Base-by-base conservation (phyloP, 2,888 invertebrate genomes). In the Notocelia uddmanniana region DNA sequence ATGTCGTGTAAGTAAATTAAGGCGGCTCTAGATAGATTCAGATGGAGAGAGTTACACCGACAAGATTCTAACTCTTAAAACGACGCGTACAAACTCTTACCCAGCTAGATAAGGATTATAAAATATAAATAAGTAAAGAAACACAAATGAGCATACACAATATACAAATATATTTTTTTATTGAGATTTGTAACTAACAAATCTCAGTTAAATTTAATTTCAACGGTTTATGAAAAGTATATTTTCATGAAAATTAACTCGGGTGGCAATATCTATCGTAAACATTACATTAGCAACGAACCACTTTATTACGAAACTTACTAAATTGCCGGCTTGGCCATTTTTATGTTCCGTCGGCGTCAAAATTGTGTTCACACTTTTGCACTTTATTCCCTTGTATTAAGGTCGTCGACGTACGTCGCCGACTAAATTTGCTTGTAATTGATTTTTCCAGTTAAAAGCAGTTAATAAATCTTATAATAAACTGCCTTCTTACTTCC, bases 361-460 rank as follows among this genome's bases (percentile, higher is more conserved):
- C 41, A 41, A 41, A 15, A 41, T 1, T 13, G 6, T 41, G 41
- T 15, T 5, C 15, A 41, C 41, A 5, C 3, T 41, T 41, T 41
- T 41, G 2, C 41, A 41, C 41, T 5, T 5, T 41, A 41, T 41
- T 5, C 41, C 15, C 5, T 41, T 41, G 41, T 15, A 41, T 6
- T 15, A 41, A 41, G 41, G 41, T 5, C 15, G 15, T 41, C 13
- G 13, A 41, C 15, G 13, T 37, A 13, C 15, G 13, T 41, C 3
- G 5, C 13, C 2, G 37, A 37, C 37, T 37, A 13, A 52, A 57
- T 34, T n/a, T 15, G 18, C 58, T 50, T 23, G 64, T 66, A 66
- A 70, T 70, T 70, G 58, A 70, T 70, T 70, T 70, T 67, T 67
- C 15, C 34, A 60, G 54, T 67, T 71, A 60, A 54, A 60, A 59